Percentiles rank a stretch among this genome's conserved stretches.
Conservation (phyloP, 1,140 invertebrate species). For the Saxidomus purpurata region DNA sequence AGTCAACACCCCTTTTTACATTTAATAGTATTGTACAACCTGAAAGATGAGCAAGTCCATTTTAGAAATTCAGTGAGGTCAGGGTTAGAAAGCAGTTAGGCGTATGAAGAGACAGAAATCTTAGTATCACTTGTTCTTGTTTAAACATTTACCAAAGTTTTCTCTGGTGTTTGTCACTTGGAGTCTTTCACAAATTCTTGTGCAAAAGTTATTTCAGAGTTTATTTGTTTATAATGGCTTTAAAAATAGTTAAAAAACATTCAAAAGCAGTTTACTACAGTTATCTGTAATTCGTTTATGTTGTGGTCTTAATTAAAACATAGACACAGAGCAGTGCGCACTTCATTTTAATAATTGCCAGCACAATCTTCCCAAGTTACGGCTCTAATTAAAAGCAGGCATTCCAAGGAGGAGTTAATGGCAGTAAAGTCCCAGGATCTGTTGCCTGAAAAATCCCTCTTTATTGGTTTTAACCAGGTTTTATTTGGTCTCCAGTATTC, state of each 20-base stretch:
- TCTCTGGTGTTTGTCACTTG: too few relatives aligned
- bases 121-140: too few relatives aligned
- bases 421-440: background rate
- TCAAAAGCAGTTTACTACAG: background rate
- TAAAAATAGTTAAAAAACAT: background rate
- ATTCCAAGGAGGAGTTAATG: background rate
- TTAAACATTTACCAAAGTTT: too few relatives aligned
- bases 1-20: too few relatives aligned
- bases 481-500: background rate
- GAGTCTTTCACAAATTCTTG: background rate
- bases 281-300: background rate
- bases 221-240: background rate
- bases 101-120: too few relatives aligned
- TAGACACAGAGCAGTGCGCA: background rate
- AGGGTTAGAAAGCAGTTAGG: too few relatives aligned
- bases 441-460: background rate
- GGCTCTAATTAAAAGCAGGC: background rate
- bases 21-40: too few relatives aligned
- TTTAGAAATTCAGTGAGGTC: too few relatives aligned
- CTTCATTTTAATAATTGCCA: background rate
- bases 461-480: conserved; percentile 13
- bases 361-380: conserved; percentile 13
- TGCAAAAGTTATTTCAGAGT: background rate
- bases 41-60: too few relatives aligned
- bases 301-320: conserved; percentile 28